Conservation (phyloP, 1,140 invertebrate species). For the Meloidogyne floridensis region DNA sequence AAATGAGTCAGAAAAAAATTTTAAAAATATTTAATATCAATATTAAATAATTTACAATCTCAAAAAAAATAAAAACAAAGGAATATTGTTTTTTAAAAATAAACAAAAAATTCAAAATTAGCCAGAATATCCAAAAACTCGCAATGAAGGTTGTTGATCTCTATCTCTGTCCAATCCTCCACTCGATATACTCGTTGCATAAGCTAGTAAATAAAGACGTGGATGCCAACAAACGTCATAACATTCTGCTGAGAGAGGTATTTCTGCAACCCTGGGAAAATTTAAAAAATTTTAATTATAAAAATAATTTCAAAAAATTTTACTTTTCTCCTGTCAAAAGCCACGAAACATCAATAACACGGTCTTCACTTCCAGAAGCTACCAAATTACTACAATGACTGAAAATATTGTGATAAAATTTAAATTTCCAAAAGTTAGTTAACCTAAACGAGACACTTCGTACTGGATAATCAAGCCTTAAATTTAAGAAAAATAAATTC, state of each 20-base stretch:
- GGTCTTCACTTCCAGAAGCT: slow-evolving; percentile 45
- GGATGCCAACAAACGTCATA: slow-evolving; percentile 44
- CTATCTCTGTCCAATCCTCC: slow-evolving; percentile 31
- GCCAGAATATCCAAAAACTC: slow-evolving; percentile 42
- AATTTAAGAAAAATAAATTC: not conserved
- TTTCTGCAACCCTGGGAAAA: slow-evolving; percentile 41
- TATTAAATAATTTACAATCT: too few species aligned
- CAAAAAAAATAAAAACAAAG: too few species aligned
- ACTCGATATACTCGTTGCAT: slow-evolving; percentile 30
- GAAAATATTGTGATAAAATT: slow-evolving; percentile 5
- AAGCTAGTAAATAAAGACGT: slow-evolving; percentile 37
- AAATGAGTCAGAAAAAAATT: too few species aligned
- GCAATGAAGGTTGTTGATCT: slow-evolving; percentile 31
- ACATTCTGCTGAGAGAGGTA: slow-evolving; percentile 38
- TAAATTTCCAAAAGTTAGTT: not conserved
- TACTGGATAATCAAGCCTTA: slow-evolving; percentile 48
- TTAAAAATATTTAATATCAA: too few species aligned
- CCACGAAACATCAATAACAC: slow-evolving; percentile 52
- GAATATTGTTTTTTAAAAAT: too few species aligned
- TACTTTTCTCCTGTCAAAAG: slow-evolving; percentile 41
- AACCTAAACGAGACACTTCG: slow-evolving; percentile 43
- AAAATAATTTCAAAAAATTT: not conserved
- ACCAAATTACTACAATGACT: slow-evolving; percentile 50
- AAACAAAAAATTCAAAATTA: not conserved
- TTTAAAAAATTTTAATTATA: slow-evolving; percentile 15